A percentile compares a stretch with the other conserved stretches of the same genome.
Conservation (phyloP, 2,797 vertebrate species). For the Sebastes nivosus region DNA sequence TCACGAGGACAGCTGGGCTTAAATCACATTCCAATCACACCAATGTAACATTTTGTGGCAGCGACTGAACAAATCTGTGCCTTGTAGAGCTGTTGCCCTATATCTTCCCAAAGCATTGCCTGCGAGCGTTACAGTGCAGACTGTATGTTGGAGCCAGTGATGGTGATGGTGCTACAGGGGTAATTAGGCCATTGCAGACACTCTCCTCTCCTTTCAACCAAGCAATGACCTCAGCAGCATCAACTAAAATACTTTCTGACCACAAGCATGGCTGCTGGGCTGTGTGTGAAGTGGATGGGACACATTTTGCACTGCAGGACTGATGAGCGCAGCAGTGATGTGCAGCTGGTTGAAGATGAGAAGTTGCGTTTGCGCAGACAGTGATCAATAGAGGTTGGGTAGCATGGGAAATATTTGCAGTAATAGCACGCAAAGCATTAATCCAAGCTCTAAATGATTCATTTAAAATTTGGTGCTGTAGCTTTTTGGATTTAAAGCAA, state of each 20-base stretch:
- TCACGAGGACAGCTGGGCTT: constrained; percentile 43
- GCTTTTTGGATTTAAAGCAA: background rate
- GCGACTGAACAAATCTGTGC: constrained; percentile 43
- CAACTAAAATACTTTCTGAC: constrained; percentile 56
- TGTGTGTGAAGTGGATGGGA: constrained; percentile 18
- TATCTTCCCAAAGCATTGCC: constrained; percentile 54
- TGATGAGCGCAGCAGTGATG: constrained; percentile 43
- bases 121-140: constrained; percentile 51
- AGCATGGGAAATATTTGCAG: background rate
- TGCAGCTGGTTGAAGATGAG: constrained; percentile 45
- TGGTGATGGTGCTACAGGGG: constrained; percentile 39
- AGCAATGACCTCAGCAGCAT: constrained; percentile 57
- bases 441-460: background rate
- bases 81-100: constrained; percentile 45
- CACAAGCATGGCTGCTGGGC: constrained; percentile 36
- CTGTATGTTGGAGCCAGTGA: constrained; percentile 24
- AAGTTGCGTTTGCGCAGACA: constrained; percentile 10
- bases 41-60: constrained; percentile 44
- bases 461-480: background rate
- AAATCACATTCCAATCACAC: constrained; percentile 61
- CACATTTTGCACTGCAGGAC: constrained; percentile 18
- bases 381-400: constrained; percentile 33
- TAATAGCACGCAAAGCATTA: background rate
- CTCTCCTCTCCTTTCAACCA: constrained; percentile 29
- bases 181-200: constrained; percentile 69